Evolutionary conservation across 1,140 invertebrate genomes (phyloP).

Genomic region (Drosophila athabasca): DNA sequence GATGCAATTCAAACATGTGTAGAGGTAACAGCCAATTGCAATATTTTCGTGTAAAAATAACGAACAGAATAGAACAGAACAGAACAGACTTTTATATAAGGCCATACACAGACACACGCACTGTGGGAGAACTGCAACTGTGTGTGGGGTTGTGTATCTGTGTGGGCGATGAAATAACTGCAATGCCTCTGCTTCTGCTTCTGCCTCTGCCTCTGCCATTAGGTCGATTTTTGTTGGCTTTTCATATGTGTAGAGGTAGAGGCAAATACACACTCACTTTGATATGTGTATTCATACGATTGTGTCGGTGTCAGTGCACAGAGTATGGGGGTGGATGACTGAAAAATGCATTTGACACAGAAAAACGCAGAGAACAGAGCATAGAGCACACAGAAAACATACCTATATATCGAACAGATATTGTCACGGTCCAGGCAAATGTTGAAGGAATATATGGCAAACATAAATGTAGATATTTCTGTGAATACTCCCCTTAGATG

Average conservation of each 20-base stretch:
- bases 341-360: slow-evolving; percentile 79
- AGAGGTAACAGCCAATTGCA: slow-evolving; percentile 35
- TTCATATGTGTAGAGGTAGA: neutral
- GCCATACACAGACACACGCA: slow-evolving; percentile 18
- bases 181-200: slow-evolving; percentile 49
- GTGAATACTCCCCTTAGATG: no score
- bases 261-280: slow-evolving; percentile 5
- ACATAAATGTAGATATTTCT: neutral
- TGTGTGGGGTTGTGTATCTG: slow-evolving; percentile 21
- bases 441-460: slow-evolving; percentile 4
- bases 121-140: slow-evolving; percentile 2
- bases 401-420: slow-evolving; percentile 6
- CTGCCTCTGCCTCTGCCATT: slow-evolving; percentile 59
- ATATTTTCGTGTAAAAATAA: slow-evolving; percentile 72
- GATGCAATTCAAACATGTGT: neutral
- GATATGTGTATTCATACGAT: neutral
- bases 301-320: neutral
- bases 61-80: slow-evolving; percentile 35
- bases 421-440: neutral
- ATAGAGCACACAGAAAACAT: slow-evolving; percentile 1
- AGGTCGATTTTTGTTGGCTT: slow-evolving; percentile 58
- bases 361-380: slow-evolving; percentile 22
- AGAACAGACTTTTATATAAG: slow-evolving; percentile 34
- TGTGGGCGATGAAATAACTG: slow-evolving; percentile 50
- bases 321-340: slow-evolving; percentile 63